Conservation (phyloP, 2,888 invertebrate species). For the Oscheius sp. region DNA sequence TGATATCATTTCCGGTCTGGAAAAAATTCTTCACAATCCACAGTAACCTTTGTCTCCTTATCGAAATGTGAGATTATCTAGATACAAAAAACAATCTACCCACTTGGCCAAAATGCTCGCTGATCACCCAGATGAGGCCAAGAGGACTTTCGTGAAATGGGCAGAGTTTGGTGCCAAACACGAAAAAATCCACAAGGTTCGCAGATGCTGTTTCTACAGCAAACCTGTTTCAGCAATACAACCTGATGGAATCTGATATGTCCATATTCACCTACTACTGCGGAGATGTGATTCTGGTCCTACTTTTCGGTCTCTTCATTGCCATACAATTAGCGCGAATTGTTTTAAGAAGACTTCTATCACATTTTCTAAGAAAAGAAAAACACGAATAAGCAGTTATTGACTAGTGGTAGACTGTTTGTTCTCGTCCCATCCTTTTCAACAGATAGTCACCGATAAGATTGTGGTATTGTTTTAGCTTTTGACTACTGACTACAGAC, state of each 20-base stretch:
- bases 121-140: conserved; percentile 42
- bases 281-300: conserved; percentile 28
- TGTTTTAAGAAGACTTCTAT: no score
- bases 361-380: no score
- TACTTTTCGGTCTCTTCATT: not conserved
- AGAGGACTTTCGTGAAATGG: conserved; percentile 48
- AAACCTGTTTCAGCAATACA: conserved; percentile 33
- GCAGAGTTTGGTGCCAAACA: conserved; percentile 49
- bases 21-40: conserved; percentile 3
- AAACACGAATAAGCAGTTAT: no score
- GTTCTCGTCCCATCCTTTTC: no score
- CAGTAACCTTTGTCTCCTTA: not conserved
- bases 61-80: not conserved
- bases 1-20: not conserved
- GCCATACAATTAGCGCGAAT: not conserved
- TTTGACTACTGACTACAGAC: no score
- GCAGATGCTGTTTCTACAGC: not conserved
- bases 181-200: conserved; percentile 44
- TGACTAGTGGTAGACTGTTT: no score
- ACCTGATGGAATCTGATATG: conserved; percentile 39
- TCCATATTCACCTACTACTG: conserved; percentile 43
- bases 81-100: not conserved
- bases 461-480: no score
- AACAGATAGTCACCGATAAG: no score
- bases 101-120: conserved; percentile 26